A percentile compares a stretch with the other conserved stretches of the same genome.
Conservation (phyloP, 2,113 vertebrate species). For the Nannobrachium achirus region DNA sequence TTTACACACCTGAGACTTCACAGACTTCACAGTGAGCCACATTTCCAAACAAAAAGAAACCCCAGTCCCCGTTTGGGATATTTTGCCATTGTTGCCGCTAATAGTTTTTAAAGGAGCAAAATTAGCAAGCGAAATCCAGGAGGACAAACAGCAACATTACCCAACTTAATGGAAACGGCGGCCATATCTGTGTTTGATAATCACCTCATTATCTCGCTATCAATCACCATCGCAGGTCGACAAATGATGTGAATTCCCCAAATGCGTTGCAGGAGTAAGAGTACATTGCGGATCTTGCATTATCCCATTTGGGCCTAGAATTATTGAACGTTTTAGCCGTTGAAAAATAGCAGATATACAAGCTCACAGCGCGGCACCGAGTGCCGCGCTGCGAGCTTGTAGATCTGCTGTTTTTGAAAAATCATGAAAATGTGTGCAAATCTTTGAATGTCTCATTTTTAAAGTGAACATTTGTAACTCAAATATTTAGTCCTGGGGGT, state of each 20-base stretch:
- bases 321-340: no score
- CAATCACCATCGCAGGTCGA: slow-evolving; percentile 47
- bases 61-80: neutral
- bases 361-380: no score
- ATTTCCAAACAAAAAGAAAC: slow-evolving; percentile 6
- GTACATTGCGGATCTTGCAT: slow-evolving; percentile 21
- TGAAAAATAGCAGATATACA: no score
- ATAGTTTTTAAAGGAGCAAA: slow-evolving; percentile 32
- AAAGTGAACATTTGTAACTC: no score
- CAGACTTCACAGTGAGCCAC: neutral
- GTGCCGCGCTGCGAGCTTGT: no score
- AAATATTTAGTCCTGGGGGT: no score
- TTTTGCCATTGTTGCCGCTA: neutral
- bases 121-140: slow-evolving; percentile 41
- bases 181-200: slow-evolving; percentile 54
- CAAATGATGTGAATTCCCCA: slow-evolving; percentile 40
- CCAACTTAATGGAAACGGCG: slow-evolving; percentile 56
- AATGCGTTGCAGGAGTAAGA: slow-evolving; percentile 29
- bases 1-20: slow-evolving; percentile 8
- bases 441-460: no score
- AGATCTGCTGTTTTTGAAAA: no score
- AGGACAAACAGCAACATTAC: slow-evolving; percentile 69
- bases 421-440: no score
- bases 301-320: no score
- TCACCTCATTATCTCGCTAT: slow-evolving; percentile 66